Base-by-base conservation (phyloP, 1,140 invertebrate genomes). In the Apocrypta bakeri region DNA sequence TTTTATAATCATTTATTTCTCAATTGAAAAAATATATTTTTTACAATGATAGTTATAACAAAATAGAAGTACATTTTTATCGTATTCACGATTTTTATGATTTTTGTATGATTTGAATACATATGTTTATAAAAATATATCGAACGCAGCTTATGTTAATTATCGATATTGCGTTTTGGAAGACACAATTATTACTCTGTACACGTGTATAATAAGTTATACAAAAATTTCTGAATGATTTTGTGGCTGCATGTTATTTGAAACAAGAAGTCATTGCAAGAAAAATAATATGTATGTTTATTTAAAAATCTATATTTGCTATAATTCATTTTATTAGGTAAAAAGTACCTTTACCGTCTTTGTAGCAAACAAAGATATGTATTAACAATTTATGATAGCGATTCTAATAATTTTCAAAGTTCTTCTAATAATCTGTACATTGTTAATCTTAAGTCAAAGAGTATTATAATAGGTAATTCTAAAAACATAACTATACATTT, bases 1-100 rank as follows among this genome's bases (percentile, higher is more conserved):
- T 56, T 56, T 2, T 56, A n/a, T 7, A 48, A 48, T 11, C 27
- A 66, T 74, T 81, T 81, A 81, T 81, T 81, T 76, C 25, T 82
- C 74, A 72, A n/a, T 82, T 82, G 42, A 73, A 83, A 83, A 77
- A 72, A 71, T 72, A 83, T 73, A 83, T 77, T 64, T 56, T 77
- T 83, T 73, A 79, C 68, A 71, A 29, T 37, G 77, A 66, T 71
- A 74, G 63, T 64, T 77, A 40, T 78, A 69, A 73, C 25, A 78
- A 78, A 83, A 73, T 83, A 27, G 64, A 69, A 77, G 37, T 82
- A 82, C 12, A 83, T 40, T 17, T 79, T 63, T 74, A 64, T 68
- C 42, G 27, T 68, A 74, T 14, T 42, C 37, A 24, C 14, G 21
- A 64, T 66, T 81, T 40, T 74, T 29, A 31, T 64, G n/a, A 64